Conservation (phyloP, 2,888 invertebrate species). For the Pristionchus mayeri region DNA sequence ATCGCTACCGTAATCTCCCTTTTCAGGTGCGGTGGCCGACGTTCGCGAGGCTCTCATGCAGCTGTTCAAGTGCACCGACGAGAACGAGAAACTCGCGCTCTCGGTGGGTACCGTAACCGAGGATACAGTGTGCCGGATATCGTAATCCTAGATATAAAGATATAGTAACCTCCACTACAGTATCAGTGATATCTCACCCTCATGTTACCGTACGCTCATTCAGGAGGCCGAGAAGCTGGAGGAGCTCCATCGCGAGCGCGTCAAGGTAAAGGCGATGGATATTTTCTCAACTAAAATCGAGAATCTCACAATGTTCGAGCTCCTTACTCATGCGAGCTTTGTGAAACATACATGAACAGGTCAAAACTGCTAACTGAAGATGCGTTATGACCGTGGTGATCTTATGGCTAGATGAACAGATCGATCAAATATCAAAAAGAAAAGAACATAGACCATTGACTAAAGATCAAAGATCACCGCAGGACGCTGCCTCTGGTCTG, state of each 20-base stretch:
- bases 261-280: neutral
- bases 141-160: neutral
- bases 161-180: neutral
- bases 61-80: slow-evolving; percentile 2
- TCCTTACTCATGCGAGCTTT: too few species aligned
- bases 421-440: neutral
- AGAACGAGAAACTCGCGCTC: slow-evolving; percentile 41
- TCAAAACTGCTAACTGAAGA: too few species aligned
- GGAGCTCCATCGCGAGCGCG: slow-evolving; percentile 19
- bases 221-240: slow-evolving; percentile 20
- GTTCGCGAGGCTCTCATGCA: slow-evolving; percentile 24
- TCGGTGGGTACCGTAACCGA: slow-evolving; percentile 18
- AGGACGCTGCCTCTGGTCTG: slow-evolving; percentile 1
- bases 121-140: neutral
- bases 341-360: too few species aligned
- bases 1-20: neutral
- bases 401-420: neutral
- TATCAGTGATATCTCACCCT: neutral
- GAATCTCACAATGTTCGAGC: too few species aligned
- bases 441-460: neutral
- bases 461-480: neutral
- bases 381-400: neutral
- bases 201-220: neutral
- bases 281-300: too few species aligned
- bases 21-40: slow-evolving; percentile 17